phyloP scores from a whole-genome alignment of 2,888 invertebrate genomes.

The Cepaea hortensis region DNA sequence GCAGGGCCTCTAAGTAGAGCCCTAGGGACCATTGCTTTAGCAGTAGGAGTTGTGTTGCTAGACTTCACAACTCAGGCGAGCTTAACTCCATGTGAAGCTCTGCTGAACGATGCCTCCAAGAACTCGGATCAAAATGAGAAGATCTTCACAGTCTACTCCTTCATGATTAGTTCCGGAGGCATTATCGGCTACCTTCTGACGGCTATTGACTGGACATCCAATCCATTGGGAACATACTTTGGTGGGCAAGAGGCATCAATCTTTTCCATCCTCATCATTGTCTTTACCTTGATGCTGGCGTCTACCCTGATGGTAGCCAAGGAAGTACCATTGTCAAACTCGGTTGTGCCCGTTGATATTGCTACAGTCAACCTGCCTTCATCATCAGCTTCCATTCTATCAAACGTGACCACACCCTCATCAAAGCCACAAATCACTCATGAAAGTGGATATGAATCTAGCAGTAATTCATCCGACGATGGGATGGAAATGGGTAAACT shows the following conservation, averaged over 20 bases:
- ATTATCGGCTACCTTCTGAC: slow-evolving; percentile 90
- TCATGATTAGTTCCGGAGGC: slow-evolving; percentile 96
- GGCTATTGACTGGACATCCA: slow-evolving; percentile 91
- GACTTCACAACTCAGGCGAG: slow-evolving; percentile 98
- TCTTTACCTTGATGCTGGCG: slow-evolving; percentile 89
- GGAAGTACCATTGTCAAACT: slow-evolving; percentile 83
- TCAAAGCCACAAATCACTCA: slow-evolving; percentile 22
- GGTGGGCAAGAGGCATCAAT: slow-evolving; percentile 93
- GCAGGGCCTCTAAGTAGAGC: slow-evolving; percentile 55
- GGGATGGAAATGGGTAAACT: neutral
- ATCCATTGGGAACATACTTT: slow-evolving; percentile 80
- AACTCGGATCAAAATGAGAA: slow-evolving; percentile 93
- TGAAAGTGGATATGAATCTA: slow-evolving; percentile 45
- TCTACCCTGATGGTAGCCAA: slow-evolving; percentile 91
- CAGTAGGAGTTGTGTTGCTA: slow-evolving; percentile 89
- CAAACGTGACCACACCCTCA: neutral
- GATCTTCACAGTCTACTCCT: slow-evolving; percentile 94
- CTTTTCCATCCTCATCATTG: slow-evolving; percentile 91
- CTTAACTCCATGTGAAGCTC: slow-evolving; percentile 94
- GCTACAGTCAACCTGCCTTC: slow-evolving; percentile 11
- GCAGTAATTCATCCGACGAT: slow-evolving; percentile 39
- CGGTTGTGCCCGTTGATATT: slow-evolving; percentile 4
- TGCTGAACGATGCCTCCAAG: slow-evolving; percentile 91
- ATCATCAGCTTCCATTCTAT: neutral
- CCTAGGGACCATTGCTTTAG: slow-evolving; percentile 63